Percentiles rank a stretch among this genome's conserved stretches.
Conservation (phyloP, 2,113 vertebrate genomes). For the Microtus oregoni region DNA sequence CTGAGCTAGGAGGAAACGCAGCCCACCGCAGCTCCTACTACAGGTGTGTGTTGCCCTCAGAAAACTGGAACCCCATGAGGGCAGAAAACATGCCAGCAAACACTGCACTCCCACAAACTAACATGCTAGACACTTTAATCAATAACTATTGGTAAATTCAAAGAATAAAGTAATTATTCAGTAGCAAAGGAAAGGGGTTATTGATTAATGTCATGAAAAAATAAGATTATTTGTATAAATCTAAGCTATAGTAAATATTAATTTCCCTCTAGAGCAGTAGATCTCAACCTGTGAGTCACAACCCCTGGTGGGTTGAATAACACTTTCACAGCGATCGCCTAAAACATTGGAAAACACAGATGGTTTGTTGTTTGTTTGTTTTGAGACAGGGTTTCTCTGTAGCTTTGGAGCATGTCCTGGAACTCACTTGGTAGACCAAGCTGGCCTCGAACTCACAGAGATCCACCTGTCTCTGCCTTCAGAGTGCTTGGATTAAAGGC, state of each 20-base stretch:
- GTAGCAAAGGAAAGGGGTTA: not conserved
- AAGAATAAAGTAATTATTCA: not conserved
- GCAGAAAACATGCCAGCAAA: not conserved
- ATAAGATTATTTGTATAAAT: not conserved
- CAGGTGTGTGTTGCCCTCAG: not conserved
- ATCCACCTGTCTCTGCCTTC: too few species aligned
- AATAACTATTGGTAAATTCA: not conserved
- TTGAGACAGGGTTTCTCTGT: too few species aligned
- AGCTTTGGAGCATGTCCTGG: too few species aligned
- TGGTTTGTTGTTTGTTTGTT: too few species aligned
- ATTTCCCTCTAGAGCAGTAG: not conserved
- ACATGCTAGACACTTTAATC: not conserved
- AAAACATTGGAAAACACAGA: not conserved
- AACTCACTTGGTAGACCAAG: too few species aligned
- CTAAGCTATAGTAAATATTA: not conserved
- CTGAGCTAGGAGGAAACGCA: too few species aligned
- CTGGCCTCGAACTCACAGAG: too few species aligned
- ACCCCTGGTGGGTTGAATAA: not conserved
- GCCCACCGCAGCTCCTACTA: too few species aligned
- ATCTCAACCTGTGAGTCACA: not conserved
- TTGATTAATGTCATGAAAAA: not conserved
- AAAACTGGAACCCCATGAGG: not conserved
- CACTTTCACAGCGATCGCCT: not conserved
- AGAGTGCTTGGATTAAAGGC: too few species aligned
- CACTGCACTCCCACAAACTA: not conserved